Evolutionary conservation across 2,888 invertebrate species (phyloP).

Genomic region (Chydorus sphaericus): DNA sequence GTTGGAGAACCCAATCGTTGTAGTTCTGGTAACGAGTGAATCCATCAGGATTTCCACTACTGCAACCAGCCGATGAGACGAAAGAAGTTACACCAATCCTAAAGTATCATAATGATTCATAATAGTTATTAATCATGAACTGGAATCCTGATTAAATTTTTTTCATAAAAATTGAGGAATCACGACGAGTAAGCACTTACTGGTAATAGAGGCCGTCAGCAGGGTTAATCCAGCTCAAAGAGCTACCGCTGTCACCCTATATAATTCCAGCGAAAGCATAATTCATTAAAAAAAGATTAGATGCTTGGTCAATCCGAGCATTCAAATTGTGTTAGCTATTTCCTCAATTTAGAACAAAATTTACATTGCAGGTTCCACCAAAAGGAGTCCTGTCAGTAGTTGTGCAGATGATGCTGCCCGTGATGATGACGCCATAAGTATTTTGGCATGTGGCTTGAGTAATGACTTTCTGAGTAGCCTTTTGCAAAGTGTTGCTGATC

Average conservation of each 20-base stretch:
- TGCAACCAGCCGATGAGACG: conserved; percentile 26
- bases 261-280: conserved; percentile 1
- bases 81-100: conserved; percentile 28
- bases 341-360: too few relatives aligned
- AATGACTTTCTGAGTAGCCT: conserved; percentile 6
- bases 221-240: conserved; percentile 24
- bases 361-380: conserved; percentile 14
- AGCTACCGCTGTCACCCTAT: conserved; percentile 25
- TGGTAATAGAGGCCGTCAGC: conserved; percentile 20
- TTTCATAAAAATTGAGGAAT: too few relatives aligned
- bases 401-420: conserved; percentile 5
- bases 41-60: conserved; percentile 27
- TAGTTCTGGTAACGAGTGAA: conserved; percentile 28
- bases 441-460: conserved; percentile 6
- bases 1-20: conserved; percentile 27
- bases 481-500: conserved; percentile 6
- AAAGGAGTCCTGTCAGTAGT: neutral
- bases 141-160: too few relatives aligned
- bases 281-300: neutral
- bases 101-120: too few relatives aligned
- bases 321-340: too few relatives aligned
- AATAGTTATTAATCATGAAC: too few relatives aligned
- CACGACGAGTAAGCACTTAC: too few relatives aligned
- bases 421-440: conserved; percentile 5
- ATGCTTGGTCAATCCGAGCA: neutral